Base-by-base conservation (phyloP, 2,797 vertebrate species). In the Semaprochilodus insignis region DNA sequence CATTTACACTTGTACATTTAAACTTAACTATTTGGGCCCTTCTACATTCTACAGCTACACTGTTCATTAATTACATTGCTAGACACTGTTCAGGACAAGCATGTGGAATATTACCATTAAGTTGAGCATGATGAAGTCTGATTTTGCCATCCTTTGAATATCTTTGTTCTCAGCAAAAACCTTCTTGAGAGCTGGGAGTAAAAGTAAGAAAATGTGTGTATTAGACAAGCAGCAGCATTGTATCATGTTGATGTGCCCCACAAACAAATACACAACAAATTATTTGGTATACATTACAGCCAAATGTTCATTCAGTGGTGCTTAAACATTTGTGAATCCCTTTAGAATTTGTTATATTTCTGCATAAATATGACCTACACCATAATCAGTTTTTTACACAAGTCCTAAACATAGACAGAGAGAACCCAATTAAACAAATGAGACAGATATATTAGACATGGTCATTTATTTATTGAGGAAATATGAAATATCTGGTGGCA, bases 101-200 rank as follows among this genome's bases (percentile, higher is more conserved):
- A 72, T 74, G 67, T 75, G 52, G 21, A 48, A 69, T 25, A 6
- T 89, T 90, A 94, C 93, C 88, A 93, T 66, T 63, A 94, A 2
- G 77, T 94, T 95, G 73, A 95, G 77, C 93, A 95, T 94, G 87
- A 95, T 85, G 85, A 95, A 95, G 86, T 94, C 90, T 15, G 91
- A 82, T 87, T 88, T 88, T 79, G 93, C 94, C 92, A 94, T 88
- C 88, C 90, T 91, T 88, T 94, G 94, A 77, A 95, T 86, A n/a
- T 82, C 31, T 78, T 89, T 75, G 1, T 91, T 77, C 27, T 82
- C 83, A 71, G 3, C 54, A 85, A 95, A 95, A 4, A 71, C 91
- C 84, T 92, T 92, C 87, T 93, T 95, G 81, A 95, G 89, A 8
- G 80, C 94, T 95, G 84, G 80, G 21, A 31, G 78, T 77, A 90